Evolutionary conservation across 2,888 invertebrate species (phyloP).

Genomic region (Drosophila prostipennis): DNA sequence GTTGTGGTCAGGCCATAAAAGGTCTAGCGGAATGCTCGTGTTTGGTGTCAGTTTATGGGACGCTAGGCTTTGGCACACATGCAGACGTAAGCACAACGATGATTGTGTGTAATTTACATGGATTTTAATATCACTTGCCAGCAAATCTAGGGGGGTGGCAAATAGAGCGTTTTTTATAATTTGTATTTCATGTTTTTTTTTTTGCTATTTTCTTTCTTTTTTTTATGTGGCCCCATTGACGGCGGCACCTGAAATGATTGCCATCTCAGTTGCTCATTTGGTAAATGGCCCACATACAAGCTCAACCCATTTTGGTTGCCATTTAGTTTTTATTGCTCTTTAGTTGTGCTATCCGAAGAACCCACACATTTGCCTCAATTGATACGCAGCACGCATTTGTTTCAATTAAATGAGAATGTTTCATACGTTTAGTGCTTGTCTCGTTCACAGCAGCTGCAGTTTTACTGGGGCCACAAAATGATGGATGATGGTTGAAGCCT

Average conservation of each 20-base stretch:
- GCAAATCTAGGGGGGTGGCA: slow-evolving; percentile 37
- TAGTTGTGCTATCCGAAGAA: slow-evolving; percentile 18
- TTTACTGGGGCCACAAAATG: slow-evolving; percentile 21
- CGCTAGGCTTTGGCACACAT: slow-evolving; percentile 22
- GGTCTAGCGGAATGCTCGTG: slow-evolving; percentile 51
- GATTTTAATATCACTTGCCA: slow-evolving; percentile 61
- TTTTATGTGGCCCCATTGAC: slow-evolving; percentile 66
- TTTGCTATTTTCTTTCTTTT: slow-evolving; percentile 6
- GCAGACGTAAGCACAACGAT: slow-evolving; percentile 53
- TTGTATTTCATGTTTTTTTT: slow-evolving; percentile 18
- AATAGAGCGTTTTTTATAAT: slow-evolving; percentile 27
- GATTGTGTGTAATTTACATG: slow-evolving; percentile 77
- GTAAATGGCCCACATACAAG: slow-evolving; percentile 10
- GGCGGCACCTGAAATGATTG: slow-evolving; percentile 53
- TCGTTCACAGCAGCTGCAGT: slow-evolving; percentile 3
- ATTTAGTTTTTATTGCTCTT: slow-evolving; percentile 45
- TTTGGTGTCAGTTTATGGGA: slow-evolving; percentile 61
- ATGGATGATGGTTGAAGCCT: slow-evolving; percentile 34
- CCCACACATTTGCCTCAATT: slow-evolving; percentile 60
- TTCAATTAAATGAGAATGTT: slow-evolving; percentile 79
- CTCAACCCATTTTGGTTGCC: slow-evolving; percentile 7
- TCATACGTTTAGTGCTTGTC: slow-evolving; percentile 52
- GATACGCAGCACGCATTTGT: slow-evolving; percentile 80
- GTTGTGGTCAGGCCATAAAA: slow-evolving; percentile 57
- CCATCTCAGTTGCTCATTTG: slow-evolving; percentile 41